Conservation (phyloP, 2,113 vertebrate genomes). For the Cebus imitator region DNA sequence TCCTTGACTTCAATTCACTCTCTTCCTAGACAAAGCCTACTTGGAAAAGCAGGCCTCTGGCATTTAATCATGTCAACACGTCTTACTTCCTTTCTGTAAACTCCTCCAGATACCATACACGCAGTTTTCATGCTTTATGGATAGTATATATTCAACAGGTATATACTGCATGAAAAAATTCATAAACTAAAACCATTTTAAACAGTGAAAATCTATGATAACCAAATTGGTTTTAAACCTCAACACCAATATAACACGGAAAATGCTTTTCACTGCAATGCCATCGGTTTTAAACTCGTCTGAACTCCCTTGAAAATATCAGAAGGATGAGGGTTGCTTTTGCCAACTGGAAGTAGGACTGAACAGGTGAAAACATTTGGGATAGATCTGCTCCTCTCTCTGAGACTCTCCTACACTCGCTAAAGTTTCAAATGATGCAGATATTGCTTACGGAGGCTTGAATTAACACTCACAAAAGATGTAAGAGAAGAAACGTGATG, state of each 20-base stretch:
- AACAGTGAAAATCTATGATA: neutral
- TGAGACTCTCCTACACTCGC: neutral
- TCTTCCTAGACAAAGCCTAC: neutral
- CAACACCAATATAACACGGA: neutral
- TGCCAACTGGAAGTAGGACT: neutral
- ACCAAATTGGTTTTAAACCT: neutral
- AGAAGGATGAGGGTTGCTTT: fast-evolving
- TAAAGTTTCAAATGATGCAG: neutral
- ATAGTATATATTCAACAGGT: neutral
- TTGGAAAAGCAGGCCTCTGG: neutral
- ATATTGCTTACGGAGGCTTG: neutral
- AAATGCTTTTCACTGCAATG: fast-evolving
- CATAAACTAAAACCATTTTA: neutral
- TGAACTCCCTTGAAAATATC: neutral
- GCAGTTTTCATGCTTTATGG: neutral
- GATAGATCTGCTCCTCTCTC: too few relatives aligned
- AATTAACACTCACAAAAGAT: neutral
- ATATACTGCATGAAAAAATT: neutral
- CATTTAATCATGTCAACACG: fast-evolving
- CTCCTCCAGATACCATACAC: fast-evolving
- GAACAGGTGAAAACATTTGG: fast-evolving
- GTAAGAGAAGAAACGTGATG: fast-evolving
- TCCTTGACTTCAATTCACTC: too few relatives aligned
- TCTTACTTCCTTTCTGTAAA: neutral
- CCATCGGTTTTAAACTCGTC: neutral